Evolutionary conservation across 2,888 invertebrate genomes (phyloP), one percentile per base, ranked within the genome.

Genomic region (Lasioglossum zephyrum): DNA sequence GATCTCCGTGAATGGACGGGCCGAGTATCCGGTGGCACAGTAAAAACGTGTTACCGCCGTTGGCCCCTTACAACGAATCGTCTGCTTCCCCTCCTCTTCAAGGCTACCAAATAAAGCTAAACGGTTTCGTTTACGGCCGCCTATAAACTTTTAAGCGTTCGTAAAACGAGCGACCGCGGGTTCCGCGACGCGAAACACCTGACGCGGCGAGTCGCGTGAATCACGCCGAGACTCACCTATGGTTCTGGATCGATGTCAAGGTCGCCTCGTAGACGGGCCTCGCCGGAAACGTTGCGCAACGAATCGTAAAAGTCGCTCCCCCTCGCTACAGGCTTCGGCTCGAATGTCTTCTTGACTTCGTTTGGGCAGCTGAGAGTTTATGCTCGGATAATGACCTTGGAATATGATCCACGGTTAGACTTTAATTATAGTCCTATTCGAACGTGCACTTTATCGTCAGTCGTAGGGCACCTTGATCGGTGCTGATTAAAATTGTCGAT

Each of bases 141-240:
- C 95, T 94, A 95, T 95, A 95, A 95, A 95, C 92, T 94, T 95
- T 95, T 94, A 95, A 95, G 95, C 94, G 95, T 95, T 94, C 92
- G 93, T 94, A 93, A 95, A 95, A 95, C 93, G 93, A 90, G 89
- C 80, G 72, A 77, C 78, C 85, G 88, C 79, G 83, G 84, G 82
- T 85, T 69, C 80, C 81, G 84, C 87, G 85, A 82, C 86, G 86
- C 86, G 75, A 74, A 81, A 87, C 88, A 88, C 90, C 90, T 79
- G 83, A 88, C 76, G 75, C 41, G 76, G 39, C 70, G 41, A 66
- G 63, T 87, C 83, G 85, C 85, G 79, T 88, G 90, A 90, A 90
- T 90, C 88, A 85, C 87, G 77, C 36, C 69, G 69, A 31, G 69
- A n/a, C 79, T 85, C 85, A 83, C 82, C 82, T 79, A 84, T 73